A percentile compares a stretch with the other conserved stretches of the same genome.
phyloP scores from a whole-genome alignment of 2,113 vertebrate species.

The Pterocles burchelli region DNA sequence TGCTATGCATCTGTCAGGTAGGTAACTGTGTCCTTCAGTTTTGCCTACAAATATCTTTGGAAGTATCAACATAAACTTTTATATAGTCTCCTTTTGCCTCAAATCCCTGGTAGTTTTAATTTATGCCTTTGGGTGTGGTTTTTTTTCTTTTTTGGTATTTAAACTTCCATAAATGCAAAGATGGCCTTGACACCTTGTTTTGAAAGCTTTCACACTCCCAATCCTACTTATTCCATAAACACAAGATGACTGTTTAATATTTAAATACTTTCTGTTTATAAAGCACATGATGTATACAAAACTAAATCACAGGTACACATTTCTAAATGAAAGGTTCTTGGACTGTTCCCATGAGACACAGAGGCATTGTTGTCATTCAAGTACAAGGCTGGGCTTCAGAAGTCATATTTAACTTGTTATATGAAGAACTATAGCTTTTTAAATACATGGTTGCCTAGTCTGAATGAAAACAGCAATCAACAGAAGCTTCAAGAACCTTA shows the following conservation, averaged over 20 bases:
- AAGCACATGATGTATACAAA: neutral
- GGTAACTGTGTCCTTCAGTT: neutral
- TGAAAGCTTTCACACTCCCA: neutral
- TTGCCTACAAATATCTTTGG: neutral
- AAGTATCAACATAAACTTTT: neutral
- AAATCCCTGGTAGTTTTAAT: neutral
- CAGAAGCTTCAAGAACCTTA: neutral
- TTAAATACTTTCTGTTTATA: neutral
- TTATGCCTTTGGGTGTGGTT: neutral
- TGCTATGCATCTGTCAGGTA: neutral
- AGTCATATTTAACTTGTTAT: neutral
- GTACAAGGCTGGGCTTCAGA: neutral
- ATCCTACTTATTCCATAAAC: neutral
- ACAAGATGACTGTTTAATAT: neutral
- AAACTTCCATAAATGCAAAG: neutral
- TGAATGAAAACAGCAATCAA: neutral
- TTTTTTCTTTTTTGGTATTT: neutral
- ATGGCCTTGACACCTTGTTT: neutral
- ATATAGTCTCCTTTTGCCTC: neutral
- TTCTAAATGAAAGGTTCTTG: slow-evolving; percentile 8
- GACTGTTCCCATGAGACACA: neutral
- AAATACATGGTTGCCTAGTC: neutral
- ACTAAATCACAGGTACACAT: neutral
- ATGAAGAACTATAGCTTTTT: neutral
- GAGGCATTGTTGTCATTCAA: neutral